These are phyloP conservation scores for Alfaro cultratus DNA, from an alignment of 2,797 vertebrate genomes.

Conservation along the genomic window DNA sequence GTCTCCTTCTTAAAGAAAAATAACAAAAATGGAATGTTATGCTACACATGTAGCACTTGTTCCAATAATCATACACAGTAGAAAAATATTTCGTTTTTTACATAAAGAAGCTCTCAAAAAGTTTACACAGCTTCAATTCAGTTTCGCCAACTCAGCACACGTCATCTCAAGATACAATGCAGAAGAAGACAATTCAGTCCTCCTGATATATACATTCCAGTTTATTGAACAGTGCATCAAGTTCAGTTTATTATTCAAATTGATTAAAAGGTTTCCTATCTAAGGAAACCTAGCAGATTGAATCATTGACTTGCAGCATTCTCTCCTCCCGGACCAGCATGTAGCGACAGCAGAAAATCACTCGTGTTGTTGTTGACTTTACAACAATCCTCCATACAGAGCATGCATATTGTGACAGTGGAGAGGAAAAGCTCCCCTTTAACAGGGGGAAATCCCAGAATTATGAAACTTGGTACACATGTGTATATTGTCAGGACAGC, in stretches of 20 bases:
- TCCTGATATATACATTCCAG: neutral
- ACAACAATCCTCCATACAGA: neutral
- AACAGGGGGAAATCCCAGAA: neutral
- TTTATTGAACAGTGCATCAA: neutral
- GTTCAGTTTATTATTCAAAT: neutral
- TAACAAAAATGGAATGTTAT: neutral
- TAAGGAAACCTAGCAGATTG: neutral
- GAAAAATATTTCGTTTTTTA: neutral
- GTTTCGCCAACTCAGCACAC: neutral
- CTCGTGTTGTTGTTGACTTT: neutral
- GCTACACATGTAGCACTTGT: neutral
- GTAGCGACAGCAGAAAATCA: neutral
- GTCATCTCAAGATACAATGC: neutral
- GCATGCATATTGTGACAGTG: neutral
- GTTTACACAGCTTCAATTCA: neutral
- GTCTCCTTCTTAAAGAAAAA: neutral
- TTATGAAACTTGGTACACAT: too few relatives aligned
- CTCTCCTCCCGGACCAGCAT: neutral
- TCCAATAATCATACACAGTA: neutral
- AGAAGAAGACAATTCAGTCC: neutral
- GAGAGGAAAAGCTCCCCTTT: neutral
- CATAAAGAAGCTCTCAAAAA: neutral
- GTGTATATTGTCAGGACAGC: too few relatives aligned
- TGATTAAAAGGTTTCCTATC: neutral
- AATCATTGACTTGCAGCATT: neutral